phyloP scores from a whole-genome alignment of 2,113 vertebrate species.

The Saguinus midas region DNA sequence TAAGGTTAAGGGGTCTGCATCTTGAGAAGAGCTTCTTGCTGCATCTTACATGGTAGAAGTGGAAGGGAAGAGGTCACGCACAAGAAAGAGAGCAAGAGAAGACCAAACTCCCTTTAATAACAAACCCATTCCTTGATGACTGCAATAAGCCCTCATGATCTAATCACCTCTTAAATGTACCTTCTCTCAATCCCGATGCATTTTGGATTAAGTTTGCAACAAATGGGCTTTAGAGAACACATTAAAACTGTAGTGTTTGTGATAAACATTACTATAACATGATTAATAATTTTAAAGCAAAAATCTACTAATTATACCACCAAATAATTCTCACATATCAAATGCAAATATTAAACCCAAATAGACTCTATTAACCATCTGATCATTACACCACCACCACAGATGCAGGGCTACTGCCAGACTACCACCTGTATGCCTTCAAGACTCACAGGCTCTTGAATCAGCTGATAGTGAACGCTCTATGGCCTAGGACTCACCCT shows the following conservation, averaged over 20 bases:
- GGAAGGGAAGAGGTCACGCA: background rate
- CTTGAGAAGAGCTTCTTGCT: background rate
- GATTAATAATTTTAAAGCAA: constrained; percentile 25
- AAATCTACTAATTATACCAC: background rate
- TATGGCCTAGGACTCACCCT: too few relatives aligned
- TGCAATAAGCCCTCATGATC: too few relatives aligned
- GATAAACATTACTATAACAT: background rate
- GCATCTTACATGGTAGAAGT: background rate
- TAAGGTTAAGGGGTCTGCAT: background rate
- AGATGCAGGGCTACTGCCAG: too few relatives aligned
- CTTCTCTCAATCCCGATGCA: background rate
- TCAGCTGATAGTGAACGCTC: too few relatives aligned
- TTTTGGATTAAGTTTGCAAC: background rate
- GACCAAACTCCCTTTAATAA: background rate
- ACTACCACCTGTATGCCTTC: too few relatives aligned
- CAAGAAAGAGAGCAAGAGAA: background rate
- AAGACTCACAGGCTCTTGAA: too few relatives aligned
- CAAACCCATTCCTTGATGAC: background rate
- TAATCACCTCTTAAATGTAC: background rate
- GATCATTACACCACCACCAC: background rate
- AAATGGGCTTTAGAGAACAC: background rate
- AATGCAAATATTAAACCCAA: constrained; percentile 1
- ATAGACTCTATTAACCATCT: background rate
- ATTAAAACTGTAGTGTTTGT: background rate
- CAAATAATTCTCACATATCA: background rate